Base-by-base conservation (phyloP, 2,113 vertebrate species). In the Indicator indicator region DNA sequence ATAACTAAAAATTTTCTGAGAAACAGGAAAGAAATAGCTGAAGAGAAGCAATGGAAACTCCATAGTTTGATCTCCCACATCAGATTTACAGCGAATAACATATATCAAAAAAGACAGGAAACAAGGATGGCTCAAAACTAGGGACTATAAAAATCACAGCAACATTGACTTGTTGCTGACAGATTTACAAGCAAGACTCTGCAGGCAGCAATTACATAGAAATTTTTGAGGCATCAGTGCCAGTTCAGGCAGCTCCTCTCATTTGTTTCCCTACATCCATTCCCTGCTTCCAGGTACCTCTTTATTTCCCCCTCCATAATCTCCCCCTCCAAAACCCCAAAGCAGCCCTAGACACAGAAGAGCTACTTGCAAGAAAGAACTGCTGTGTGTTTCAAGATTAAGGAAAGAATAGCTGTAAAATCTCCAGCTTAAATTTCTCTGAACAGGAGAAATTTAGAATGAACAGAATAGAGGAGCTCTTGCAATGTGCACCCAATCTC, bases 131-230 rank as follows among this genome's bases (percentile, higher is more conserved):
- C 73, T 81, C 56, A 63, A 60, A 83, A 60, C 2, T 40, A 62
- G 48, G 50, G 6, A 12, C 72, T 48, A 27, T 28, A 86, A 90
- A 90, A 60, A 42, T 4, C 63, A 78, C n/a, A 9, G 18, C 48
- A 83, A 17, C 40, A 46, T 19, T 88, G 59, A 1, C 38, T 48
- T 72, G 65, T 30, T 67, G 69, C 77, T 72, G 81, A 84, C 59
- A 95, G 67, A 92, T 95, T 95, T 89, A 94, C 70, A 93, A 52
- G 80, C 46, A 72, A 71, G 72, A 42, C 59, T 88, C 72, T 10
- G 12, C 65, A 54, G 77, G 70, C 77, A 81, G 70, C 78, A 87
- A 59, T 75, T 81, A n/a, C 30, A 71, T 30, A 36, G 52, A 74
- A 16, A 12, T 38, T 77, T 80, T 0, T 4, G 42, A 89, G 56